phyloP scores from a whole-genome alignment of 1,140 invertebrate species.

The Drosophila miranda region DNA sequence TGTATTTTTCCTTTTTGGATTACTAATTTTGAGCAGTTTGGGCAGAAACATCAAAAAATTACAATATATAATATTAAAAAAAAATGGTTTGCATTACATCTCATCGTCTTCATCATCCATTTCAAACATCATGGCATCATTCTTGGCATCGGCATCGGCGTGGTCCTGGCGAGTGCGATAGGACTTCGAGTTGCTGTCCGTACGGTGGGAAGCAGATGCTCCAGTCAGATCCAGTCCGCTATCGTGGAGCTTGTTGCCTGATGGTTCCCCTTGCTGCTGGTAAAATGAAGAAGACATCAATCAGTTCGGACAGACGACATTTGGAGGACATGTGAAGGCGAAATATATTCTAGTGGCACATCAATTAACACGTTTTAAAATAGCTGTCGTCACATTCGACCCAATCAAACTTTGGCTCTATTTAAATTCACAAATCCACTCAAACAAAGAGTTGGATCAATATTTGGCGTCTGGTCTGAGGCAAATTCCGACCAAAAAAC shows the following conservation, averaged over 20 bases:
- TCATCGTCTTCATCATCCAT: constrained; percentile 70
- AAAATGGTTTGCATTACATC: constrained; percentile 48
- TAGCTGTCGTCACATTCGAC: too few species aligned
- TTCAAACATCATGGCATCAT: constrained; percentile 74
- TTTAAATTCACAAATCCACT: constrained; percentile 5
- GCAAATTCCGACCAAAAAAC: constrained; percentile 15
- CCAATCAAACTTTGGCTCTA: background rate
- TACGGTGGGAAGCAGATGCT: constrained; percentile 28
- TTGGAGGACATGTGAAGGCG: background rate
- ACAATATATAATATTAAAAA: constrained; percentile 29
- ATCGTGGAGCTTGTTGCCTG: constrained; percentile 54
- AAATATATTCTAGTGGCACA: too few species aligned
- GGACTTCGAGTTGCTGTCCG: background rate
- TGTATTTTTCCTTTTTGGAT: constrained; percentile 26
- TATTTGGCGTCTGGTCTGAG: constrained; percentile 50
- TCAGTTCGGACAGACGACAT: background rate
- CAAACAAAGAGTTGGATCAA: constrained; percentile 33
- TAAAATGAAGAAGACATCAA: background rate
- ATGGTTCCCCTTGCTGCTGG: constrained; percentile 27
- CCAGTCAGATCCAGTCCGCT: constrained; percentile 64
- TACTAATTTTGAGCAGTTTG: constrained; percentile 53
- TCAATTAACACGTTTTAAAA: too few species aligned
- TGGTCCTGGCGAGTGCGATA: constrained; percentile 24
- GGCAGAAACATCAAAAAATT: constrained; percentile 29
- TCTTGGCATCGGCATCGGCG: constrained; percentile 57